These are phyloP conservation scores for Drosophila burlai DNA, from an alignment of 1,140 invertebrate genomes.

Conservation along the genomic window DNA sequence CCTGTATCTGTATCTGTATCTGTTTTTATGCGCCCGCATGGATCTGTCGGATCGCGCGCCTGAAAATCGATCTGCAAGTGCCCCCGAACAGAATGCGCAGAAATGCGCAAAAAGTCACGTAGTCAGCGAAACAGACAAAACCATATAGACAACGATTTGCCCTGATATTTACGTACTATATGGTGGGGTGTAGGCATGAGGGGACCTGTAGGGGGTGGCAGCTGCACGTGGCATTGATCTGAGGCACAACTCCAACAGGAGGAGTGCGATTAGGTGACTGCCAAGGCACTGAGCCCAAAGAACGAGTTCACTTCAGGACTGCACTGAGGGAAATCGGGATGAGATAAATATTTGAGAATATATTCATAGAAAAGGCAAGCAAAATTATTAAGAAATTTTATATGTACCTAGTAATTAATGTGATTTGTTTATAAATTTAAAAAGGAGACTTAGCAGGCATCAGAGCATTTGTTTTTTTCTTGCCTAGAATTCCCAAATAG, in stretches of 20 bases:
- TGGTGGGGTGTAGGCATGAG: not conserved
- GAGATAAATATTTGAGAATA: not conserved
- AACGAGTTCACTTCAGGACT: constrained; percentile 3
- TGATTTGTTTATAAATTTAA: too few species aligned
- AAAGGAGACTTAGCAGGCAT: too few species aligned
- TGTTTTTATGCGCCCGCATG: constrained; percentile 66
- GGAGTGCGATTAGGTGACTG: constrained; percentile 25
- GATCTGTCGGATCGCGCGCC: constrained; percentile 54
- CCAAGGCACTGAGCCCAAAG: not conserved
- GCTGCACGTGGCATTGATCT: constrained; percentile 49
- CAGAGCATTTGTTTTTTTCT: too few species aligned
- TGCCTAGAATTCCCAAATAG: too few species aligned
- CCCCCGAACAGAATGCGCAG: constrained; percentile 36
- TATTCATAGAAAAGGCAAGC: too few species aligned
- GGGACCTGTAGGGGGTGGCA: not conserved
- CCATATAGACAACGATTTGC: constrained; percentile 66
- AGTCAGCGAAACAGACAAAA: constrained; percentile 67
- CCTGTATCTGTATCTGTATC: constrained; percentile 28
- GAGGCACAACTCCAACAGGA: constrained; percentile 8
- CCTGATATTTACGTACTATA: constrained; percentile 28
- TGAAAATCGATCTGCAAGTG: constrained; percentile 73
- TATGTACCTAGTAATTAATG: too few species aligned
- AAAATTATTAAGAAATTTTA: too few species aligned
- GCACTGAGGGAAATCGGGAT: not conserved
- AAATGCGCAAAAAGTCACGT: constrained; percentile 77